Base-by-base conservation (phyloP, 2,797 vertebrate genomes). In the Fistularia commersonii region DNA sequence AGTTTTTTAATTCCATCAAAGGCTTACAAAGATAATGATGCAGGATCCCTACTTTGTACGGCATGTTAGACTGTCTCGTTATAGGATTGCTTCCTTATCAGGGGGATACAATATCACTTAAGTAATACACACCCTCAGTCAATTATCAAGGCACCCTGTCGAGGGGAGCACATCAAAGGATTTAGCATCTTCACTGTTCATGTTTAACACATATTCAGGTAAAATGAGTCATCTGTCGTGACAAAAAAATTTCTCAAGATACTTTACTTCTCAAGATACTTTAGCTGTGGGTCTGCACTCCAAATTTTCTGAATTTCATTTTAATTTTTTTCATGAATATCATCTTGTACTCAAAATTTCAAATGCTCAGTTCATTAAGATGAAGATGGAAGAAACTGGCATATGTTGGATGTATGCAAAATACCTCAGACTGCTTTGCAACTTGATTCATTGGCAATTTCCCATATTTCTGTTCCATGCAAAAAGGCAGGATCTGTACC, bases 1-100 rank as follows among this genome's bases (percentile, higher is more conserved):
- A 81, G 52, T 78, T 23, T 82, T 79, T 80, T 89, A 89, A 88
- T 90, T 90, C 88, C 85, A 84, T 89, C 85, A 87, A 87, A 89
- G 83, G 79, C 81, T 88, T 72, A 67, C 63, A 45, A 70, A 75
- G 85, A 86, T 84, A 84, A 83, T 71, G 70, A 72, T 14, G 47
- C 69, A 61, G 67, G 54, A 77, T 79, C 54, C 64, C 69, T 67
- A 53, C 78, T 87, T 89, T 89, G 81, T 87, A 77, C 77, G 80
- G 69, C 54, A 45, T 57, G 72, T 77, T 85, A 67, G 66, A 79
- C 69, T 63, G 72, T 62, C 67, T 79, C 61, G 51, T 83, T 81
- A 77, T 72, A 66, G 81, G 80, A 86, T 82, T 81, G 74, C 74
- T 82, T 69, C 38, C 81, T 86, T 88, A 88, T 88, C 83, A 62